phyloP scores from a whole-genome alignment of 2,797 vertebrate species.

The Argya squamiceps region DNA sequence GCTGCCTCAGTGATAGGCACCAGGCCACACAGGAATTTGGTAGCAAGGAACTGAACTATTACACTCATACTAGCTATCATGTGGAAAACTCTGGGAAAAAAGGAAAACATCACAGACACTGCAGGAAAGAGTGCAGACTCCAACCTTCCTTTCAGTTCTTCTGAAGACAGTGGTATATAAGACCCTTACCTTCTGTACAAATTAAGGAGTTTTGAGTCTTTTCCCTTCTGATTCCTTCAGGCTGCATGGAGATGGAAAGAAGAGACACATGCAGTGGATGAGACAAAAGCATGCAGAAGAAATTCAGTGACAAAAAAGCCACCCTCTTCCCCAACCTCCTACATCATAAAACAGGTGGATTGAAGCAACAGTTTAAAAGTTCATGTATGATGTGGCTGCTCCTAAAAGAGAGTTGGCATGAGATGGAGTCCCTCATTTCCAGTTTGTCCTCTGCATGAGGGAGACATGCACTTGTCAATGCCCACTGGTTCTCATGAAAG shows the following conservation, averaged over 20 bases:
- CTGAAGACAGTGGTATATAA: neutral
- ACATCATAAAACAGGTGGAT: neutral
- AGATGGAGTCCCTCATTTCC: neutral
- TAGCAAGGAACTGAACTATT: neutral
- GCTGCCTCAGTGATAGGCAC: neutral
- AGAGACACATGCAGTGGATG: neutral
- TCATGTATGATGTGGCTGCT: neutral
- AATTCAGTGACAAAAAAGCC: neutral
- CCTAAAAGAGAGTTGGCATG: neutral
- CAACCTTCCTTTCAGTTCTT: neutral
- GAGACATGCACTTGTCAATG: neutral
- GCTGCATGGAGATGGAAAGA: slow-evolving; percentile 4
- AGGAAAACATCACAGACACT: neutral
- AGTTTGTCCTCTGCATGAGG: neutral
- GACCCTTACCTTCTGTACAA: slow-evolving; percentile 51
- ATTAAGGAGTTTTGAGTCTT: slow-evolving; percentile 55
- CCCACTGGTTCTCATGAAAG: neutral
- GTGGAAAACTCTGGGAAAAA: neutral
- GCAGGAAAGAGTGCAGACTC: neutral
- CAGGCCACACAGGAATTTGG: neutral
- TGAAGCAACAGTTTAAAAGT: neutral
- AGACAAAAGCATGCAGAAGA: neutral
- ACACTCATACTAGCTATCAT: neutral
- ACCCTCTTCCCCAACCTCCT: accelerated
- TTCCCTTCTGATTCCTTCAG: slow-evolving; percentile 68